Base-by-base conservation (phyloP, 2,113 vertebrate genomes). In the Salvelinus namaycush region DNA sequence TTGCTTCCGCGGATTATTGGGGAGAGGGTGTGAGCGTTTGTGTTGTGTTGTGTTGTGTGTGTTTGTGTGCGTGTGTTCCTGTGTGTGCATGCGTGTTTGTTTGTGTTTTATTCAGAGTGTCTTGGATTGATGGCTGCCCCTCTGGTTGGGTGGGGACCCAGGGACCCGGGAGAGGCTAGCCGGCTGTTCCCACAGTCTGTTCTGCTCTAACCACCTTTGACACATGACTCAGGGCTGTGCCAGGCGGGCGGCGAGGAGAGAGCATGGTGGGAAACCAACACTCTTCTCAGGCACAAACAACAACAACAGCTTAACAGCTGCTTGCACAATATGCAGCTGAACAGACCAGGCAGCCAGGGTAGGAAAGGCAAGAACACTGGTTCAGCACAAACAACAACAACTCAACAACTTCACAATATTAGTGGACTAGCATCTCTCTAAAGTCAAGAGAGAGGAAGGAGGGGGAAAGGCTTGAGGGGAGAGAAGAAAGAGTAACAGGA, bases 1-100 rank as follows among this genome's bases (percentile, higher is more conserved):
- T 95, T 94, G 93, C 93, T 97, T 96, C 96, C 95, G 95, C 92
- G 94, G 96, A 96, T 96, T 95, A 96, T 94, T 95, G 92, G 90
- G 83, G 90, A 93, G 89, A 87, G 88, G 91, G 89, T 91, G 91
- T 91, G 89, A 92, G 90, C 85, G 81, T 90, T 88, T 91, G 84
- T 92, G 89, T 77, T 49, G 29, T n/a, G 34, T 48, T 70, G 39
- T 34, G 34, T 7, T 44, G 9, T 44, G 39, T 44, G 39, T 11
- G 39, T 44, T 9, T 44, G 73, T 83, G 83, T 90, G 86, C 84
- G 87, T 76, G 82, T 83, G 86, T 84, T 44, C 39, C 7, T 34
- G 8, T 39, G 8, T 39, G 39, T 39, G 39, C 39, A 39, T 39
- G 39, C 2, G 39, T 39, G 39, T 39, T 39, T 39, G 39, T 39